Evolutionary conservation across 2,797 vertebrate genomes (phyloP).

Genomic region (Gallirallus australis): DNA sequence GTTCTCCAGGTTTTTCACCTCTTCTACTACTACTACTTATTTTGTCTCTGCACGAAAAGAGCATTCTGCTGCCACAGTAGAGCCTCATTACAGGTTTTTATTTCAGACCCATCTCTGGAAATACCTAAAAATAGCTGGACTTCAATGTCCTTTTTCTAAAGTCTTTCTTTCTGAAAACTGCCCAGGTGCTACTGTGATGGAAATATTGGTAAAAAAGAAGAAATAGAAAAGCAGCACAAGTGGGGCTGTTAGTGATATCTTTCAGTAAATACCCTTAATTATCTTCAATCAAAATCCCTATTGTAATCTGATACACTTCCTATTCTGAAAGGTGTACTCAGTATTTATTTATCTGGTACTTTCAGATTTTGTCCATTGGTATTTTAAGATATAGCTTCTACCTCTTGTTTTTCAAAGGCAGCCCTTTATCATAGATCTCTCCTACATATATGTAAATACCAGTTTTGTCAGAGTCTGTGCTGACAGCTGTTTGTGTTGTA

Average conservation of each 20-base stretch:
- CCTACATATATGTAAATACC: background rate
- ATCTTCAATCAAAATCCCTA: background rate
- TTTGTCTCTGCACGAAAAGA: background rate
- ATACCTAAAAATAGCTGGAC: background rate
- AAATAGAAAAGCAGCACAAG: background rate
- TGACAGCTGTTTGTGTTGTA: background rate
- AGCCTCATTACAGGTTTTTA: background rate
- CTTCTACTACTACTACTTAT: background rate
- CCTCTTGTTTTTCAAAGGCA: background rate
- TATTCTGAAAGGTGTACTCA: conserved; percentile 5
- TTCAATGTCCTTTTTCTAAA: background rate
- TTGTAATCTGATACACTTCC: background rate
- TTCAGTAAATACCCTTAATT: conserved; percentile 14
- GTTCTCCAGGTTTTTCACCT: background rate
- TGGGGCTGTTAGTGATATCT: background rate
- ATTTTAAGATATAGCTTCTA: background rate
- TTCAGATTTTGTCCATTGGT: background rate
- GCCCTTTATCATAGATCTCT: background rate
- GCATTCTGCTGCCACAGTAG: background rate
- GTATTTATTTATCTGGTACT: background rate
- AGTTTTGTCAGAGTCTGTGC: background rate
- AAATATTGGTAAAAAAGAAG: background rate
- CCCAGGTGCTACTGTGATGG: background rate
- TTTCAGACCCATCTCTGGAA: background rate
- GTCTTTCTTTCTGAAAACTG: background rate